A percentile compares a stretch with the other conserved stretches of the same genome.
Conservation (phyloP, 2,888 invertebrate genomes). For the Caenorhabditis japonica region DNA sequence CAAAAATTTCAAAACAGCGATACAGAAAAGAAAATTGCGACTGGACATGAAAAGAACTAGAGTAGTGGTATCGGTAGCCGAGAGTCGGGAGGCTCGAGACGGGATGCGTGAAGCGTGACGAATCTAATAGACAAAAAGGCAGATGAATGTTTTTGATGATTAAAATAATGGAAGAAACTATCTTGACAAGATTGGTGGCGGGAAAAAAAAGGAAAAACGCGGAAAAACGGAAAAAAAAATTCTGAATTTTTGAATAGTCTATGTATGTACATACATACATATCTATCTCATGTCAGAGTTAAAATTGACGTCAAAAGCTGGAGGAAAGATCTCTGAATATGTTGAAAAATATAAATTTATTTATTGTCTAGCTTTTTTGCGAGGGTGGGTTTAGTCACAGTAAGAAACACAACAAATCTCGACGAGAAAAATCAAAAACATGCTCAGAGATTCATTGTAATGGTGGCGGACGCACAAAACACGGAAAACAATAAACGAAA, state of each 20-base stretch:
- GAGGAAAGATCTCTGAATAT: conserved; percentile 9
- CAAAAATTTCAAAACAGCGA: conserved; percentile 3
- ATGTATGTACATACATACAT: too few species aligned
- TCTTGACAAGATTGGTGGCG: conserved; percentile 18
- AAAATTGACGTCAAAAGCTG: conserved; percentile 4
- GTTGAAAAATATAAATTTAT: too few species aligned
- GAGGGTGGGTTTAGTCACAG: conserved; percentile 29
- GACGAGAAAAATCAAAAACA: conserved; percentile 27
- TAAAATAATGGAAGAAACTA: conserved; percentile 23
- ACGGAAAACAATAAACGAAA: conserved; percentile 15
- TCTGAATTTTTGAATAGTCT: conserved; percentile 1
- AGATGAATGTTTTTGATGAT: conserved; percentile 20
- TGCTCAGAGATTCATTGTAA: conserved; percentile 49
- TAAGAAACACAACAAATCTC: conserved; percentile 28
- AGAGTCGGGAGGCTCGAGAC: too few species aligned
- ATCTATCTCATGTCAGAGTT: conserved; percentile 19
- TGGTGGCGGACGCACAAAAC: conserved; percentile 26
- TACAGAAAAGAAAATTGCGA: too few species aligned
- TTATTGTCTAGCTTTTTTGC: too few species aligned
- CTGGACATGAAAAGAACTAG: background rate
- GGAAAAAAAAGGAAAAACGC: conserved; percentile 6
- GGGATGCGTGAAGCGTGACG: conserved; percentile 23
- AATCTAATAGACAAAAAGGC: conserved; percentile 10
- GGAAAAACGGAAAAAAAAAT: conserved; percentile 4
- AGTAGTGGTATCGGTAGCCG: background rate